Percentiles rank a stretch among this genome's conserved stretches.
These are phyloP conservation scores for Tetramorium simillimum DNA, from an alignment of 1,140 invertebrate species.

Conservation along the genomic window DNA sequence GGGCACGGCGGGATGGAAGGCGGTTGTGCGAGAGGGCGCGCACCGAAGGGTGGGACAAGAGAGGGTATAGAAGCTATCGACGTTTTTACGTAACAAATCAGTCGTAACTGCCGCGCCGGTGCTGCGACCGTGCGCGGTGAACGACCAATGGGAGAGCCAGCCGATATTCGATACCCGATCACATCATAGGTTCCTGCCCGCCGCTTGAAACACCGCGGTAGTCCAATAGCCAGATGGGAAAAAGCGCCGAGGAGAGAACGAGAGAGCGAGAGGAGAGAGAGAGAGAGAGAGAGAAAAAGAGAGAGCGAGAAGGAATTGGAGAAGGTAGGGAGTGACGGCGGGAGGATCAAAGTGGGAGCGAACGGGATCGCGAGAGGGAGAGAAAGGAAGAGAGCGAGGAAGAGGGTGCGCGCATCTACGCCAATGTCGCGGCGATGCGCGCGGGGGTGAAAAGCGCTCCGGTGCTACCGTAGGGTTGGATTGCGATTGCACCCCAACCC, in stretches of 20 bases:
- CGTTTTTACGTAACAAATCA: slow-evolving; percentile 86
- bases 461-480: slow-evolving; percentile 66
- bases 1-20: slow-evolving; percentile 41
- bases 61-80: slow-evolving; percentile 85
- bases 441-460: slow-evolving; percentile 64
- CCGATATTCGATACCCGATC: slow-evolving; percentile 86
- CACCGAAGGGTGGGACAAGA: slow-evolving; percentile 71
- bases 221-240: slow-evolving; percentile 85
- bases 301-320: slow-evolving; percentile 68
- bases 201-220: slow-evolving; percentile 78
- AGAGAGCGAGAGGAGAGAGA: slow-evolving; percentile 70
- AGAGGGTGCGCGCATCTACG: slow-evolving; percentile 69
- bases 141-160: slow-evolving; percentile 83
- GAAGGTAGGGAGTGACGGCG: slow-evolving; percentile 74
- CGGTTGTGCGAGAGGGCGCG: slow-evolving; percentile 63
- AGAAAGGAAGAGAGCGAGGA: slow-evolving; percentile 62
- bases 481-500: slow-evolving; percentile 73
- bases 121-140: slow-evolving; percentile 82
- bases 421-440: slow-evolving; percentile 69
- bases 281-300: slow-evolving; percentile 68
- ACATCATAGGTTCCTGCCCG: slow-evolving; percentile 83
- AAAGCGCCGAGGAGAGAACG: slow-evolving; percentile 78
- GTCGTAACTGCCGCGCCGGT: slow-evolving; percentile 83
- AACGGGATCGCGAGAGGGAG: slow-evolving; percentile 68
- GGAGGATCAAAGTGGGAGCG: slow-evolving; percentile 66